A percentile compares a stretch with the other conserved stretches of the same genome.
These are phyloP conservation scores for Malurus leucopterus DNA, from an alignment of 2,797 vertebrate species.

Conservation along the genomic window DNA sequence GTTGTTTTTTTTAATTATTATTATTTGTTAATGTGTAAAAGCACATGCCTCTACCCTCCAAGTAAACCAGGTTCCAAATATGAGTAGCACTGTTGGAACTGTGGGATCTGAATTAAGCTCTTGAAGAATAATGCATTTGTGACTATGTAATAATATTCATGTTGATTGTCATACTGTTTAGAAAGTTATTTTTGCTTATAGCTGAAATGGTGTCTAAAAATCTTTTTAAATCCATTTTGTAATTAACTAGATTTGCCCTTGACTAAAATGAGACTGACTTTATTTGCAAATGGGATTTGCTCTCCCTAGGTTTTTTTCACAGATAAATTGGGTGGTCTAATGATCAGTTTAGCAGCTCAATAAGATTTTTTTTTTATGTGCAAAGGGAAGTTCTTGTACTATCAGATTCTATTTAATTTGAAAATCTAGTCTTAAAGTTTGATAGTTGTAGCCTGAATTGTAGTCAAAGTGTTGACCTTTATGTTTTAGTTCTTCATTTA, in stretches of 20 bases:
- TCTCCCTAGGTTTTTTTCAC: neutral
- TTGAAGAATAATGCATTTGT: neutral
- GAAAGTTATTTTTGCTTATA: neutral
- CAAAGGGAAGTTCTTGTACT: neutral
- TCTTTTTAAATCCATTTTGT: neutral
- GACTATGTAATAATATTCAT: neutral
- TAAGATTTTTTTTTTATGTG: neutral
- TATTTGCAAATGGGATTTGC: neutral
- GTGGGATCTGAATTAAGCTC: neutral
- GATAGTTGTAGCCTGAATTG: neutral
- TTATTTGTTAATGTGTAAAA: neutral
- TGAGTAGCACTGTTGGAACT: neutral
- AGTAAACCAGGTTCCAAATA: neutral
- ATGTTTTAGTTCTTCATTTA: neutral
- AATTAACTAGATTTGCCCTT: constrained; percentile 28
- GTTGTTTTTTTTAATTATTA: neutral
- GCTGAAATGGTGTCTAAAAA: neutral
- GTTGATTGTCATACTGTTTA: neutral
- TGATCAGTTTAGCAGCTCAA: neutral
- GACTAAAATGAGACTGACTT: neutral
- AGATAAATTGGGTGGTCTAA: neutral
- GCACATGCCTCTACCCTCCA: neutral
- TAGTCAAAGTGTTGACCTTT: neutral
- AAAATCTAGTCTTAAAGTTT: constrained; percentile 1
- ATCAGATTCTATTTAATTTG: neutral